These are phyloP conservation scores for Bombus waltoni DNA, from an alignment of 1,140 invertebrate species.

Conservation along the genomic window DNA sequence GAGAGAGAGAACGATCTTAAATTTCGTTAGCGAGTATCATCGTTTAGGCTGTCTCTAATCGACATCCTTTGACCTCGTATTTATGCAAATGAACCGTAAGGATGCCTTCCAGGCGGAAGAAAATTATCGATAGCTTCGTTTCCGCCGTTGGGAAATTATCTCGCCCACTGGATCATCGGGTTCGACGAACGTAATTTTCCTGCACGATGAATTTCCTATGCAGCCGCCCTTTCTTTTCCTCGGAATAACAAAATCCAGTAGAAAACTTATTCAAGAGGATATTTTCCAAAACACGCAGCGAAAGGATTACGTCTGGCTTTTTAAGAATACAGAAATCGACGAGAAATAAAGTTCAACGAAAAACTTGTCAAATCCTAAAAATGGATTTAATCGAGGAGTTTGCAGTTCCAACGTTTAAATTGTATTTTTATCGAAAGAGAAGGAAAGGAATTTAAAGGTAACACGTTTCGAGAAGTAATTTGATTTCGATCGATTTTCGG, in stretches of 20 bases:
- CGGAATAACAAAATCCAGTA: background rate
- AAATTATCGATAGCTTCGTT: slow-evolving; percentile 42
- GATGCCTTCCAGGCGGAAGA: slow-evolving; percentile 21
- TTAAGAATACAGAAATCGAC: too few relatives aligned
- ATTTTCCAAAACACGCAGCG: too few relatives aligned
- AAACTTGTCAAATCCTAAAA: background rate
- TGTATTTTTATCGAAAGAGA: too few relatives aligned
- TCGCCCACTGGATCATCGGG: background rate
- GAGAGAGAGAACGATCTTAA: background rate
- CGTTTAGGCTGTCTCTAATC: slow-evolving; percentile 30
- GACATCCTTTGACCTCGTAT: slow-evolving; percentile 43
- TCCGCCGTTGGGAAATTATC: slow-evolving; percentile 28
- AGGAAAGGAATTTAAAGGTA: too few relatives aligned
- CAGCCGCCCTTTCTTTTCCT: background rate
- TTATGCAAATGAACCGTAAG: slow-evolving; percentile 40
- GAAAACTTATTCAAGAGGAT: too few relatives aligned
- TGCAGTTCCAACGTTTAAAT: too few relatives aligned
- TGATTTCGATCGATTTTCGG: too few relatives aligned
- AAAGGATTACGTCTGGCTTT: too few relatives aligned
- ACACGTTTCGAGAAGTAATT: too few relatives aligned
- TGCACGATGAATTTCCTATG: background rate
- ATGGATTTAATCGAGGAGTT: too few relatives aligned
- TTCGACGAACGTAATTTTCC: slow-evolving; percentile 7
- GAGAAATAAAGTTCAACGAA: background rate
- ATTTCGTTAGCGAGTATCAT: slow-evolving; percentile 41